A percentile compares a stretch with the other conserved stretches of the same genome.
phyloP scores from a whole-genome alignment of 1,140 invertebrate genomes.

The Rhagoletis pomonella region DNA sequence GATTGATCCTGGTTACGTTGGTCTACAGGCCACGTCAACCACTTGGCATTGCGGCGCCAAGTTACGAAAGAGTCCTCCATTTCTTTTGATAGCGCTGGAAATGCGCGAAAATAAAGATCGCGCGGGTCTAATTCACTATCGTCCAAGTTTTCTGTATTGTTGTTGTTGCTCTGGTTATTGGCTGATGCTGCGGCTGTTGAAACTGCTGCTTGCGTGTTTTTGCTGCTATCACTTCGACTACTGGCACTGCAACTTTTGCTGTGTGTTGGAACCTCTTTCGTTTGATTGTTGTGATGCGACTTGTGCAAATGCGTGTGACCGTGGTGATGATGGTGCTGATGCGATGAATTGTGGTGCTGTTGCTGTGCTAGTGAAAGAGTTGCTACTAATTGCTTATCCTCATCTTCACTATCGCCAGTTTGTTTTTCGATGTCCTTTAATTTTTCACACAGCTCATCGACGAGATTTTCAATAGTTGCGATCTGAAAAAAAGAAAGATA shows the following conservation, averaged over 20 bases:
- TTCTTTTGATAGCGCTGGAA: slow-evolving; percentile 61
- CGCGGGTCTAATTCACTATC: slow-evolving; percentile 56
- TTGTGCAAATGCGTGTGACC: slow-evolving; percentile 17
- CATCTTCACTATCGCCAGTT: slow-evolving; percentile 59
- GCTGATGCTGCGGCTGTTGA: not conserved
- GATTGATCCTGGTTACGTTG: slow-evolving; percentile 19
- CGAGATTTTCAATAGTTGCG: slow-evolving; percentile 75
- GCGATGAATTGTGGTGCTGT: slow-evolving; percentile 27
- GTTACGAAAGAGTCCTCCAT: slow-evolving; percentile 56
- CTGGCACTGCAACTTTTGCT: slow-evolving; percentile 35
- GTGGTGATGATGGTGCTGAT: slow-evolving; percentile 31
- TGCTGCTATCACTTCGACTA: not conserved
- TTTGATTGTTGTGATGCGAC: not conserved
- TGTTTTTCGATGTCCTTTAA: slow-evolving; percentile 74
- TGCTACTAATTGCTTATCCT: slow-evolving; percentile 39
- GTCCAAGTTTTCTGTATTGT: not conserved
- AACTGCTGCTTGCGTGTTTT: not conserved
- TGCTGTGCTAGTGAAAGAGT: slow-evolving; percentile 16
- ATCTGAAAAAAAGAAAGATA: slow-evolving; percentile 72
- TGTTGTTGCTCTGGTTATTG: not conserved
- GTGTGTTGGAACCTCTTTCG: not conserved
- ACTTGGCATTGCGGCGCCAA: slow-evolving; percentile 57
- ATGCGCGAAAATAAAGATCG: slow-evolving; percentile 60
- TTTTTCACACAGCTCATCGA: slow-evolving; percentile 76
- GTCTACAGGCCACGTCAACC: slow-evolving; percentile 59